Base-by-base conservation (phyloP, 2,113 vertebrate genomes). In the Larimichthys crocea region DNA sequence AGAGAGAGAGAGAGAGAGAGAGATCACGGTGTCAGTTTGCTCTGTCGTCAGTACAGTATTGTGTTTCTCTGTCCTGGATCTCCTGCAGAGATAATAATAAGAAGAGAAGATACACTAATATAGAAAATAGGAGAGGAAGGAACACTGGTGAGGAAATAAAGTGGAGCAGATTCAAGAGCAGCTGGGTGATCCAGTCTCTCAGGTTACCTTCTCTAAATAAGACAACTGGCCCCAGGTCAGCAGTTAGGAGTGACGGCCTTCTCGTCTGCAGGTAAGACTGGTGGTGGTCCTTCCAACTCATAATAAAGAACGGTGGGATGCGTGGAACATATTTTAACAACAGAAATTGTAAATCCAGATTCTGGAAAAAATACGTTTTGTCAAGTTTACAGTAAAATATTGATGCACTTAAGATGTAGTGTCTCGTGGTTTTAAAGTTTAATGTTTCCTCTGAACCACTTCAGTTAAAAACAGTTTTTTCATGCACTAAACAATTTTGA, bases 21-120 rank as follows among this genome's bases (percentile, higher is more conserved):
- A 20, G 42, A 29, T 42, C 49, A 22, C 42, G 31, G 88, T 83
- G 68, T 88, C 86, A 71, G 80, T 67, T 89, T 77, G n/a, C 77
- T 68, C 10, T 22, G 68, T 40, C 10, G 22, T 61, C 75, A 9
- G 61, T 55, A 46, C 50, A 48, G 88, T 83, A 82, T 91, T 50
- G 46, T n/a, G 76, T 90, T 88, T 86, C 88, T 76, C n/a, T 60
- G 57, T 75, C 19, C 65, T 3, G 17, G 40, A 64, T 71, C 60
- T 24, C 69, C 40, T 74, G 64, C 49, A 67, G 55, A 53, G 60
- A 29, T 11, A 16, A 7, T 7, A 52, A 46, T 31, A 12, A 80
- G 50, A 50, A 50, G 35, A 44, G 3, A 20, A 64, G 40, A 55
- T 4, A 14, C 5, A 44, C 8, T 14, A 1, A 53, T 9, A 5